Evolutionary conservation across 2,888 invertebrate species (phyloP).

Genomic region (Tridacna gigas): DNA sequence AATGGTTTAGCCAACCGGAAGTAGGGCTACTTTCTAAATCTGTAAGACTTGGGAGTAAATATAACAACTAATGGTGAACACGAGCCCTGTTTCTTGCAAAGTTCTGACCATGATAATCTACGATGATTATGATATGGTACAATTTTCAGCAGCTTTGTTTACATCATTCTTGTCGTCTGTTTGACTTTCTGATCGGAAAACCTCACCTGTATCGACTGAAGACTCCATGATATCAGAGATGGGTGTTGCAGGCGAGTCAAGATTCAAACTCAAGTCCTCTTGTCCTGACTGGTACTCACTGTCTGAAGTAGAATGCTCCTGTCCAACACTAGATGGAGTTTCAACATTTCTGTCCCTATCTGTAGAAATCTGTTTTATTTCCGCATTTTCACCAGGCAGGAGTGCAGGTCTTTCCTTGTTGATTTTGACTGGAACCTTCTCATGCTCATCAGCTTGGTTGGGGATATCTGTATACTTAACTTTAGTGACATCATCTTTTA

Average conservation of each 20-base stretch:
- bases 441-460: not conserved
- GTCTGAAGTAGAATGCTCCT: constrained; percentile 49
- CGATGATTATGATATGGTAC: constrained; percentile 43
- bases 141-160: constrained; percentile 58
- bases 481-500: not conserved
- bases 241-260: constrained; percentile 36
- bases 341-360: not conserved
- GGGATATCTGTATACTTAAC: not conserved
- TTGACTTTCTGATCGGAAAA: constrained; percentile 18
- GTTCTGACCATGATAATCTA: not conserved
- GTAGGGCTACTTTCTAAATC: too few species aligned
- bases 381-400: not conserved
- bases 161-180: constrained; percentile 10
- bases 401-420: not conserved
- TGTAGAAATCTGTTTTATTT: not conserved
- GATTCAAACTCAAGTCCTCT: constrained; percentile 58
- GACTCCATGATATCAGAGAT: constrained; percentile 38
- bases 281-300: constrained; percentile 65
- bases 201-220: constrained; percentile 61
- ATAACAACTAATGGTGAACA: too few species aligned
- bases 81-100: too few species aligned
- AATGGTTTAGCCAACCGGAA: too few species aligned
- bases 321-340: constrained; percentile 43
- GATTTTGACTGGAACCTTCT: not conserved
- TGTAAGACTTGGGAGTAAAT: too few species aligned